These are phyloP conservation scores for Crocallis elinguaria DNA, from an alignment of 2,888 invertebrate genomes.

Conservation along the genomic window DNA sequence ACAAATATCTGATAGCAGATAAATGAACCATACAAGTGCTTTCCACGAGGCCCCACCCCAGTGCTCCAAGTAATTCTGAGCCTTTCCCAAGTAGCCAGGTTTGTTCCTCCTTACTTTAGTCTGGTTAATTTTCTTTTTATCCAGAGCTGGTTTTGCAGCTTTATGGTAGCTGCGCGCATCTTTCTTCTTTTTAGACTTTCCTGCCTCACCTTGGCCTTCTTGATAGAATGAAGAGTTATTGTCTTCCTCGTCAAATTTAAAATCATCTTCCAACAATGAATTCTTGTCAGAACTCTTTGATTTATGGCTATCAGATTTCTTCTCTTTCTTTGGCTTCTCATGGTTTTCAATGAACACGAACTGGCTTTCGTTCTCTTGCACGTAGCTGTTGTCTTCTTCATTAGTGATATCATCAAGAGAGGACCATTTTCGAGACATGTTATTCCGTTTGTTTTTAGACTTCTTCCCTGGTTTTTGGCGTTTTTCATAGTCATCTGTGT, in stretches of 20 bases:
- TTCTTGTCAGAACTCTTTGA: constrained; percentile 58
- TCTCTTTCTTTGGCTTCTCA: constrained; percentile 76
- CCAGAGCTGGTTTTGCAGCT: constrained; percentile 62
- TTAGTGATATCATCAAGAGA: constrained; percentile 83
- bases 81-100: constrained; percentile 73
- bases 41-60: constrained; percentile 85
- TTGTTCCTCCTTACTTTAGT: constrained; percentile 70
- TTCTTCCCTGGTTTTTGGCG: constrained; percentile 68
- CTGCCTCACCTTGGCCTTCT: constrained; percentile 64
- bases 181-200: constrained; percentile 77
- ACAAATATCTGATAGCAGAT: constrained; percentile 91
- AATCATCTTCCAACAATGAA: constrained; percentile 57
- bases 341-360: constrained; percentile 78
- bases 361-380: constrained; percentile 69
- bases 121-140: constrained; percentile 78
- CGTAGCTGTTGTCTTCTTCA: constrained; percentile 67
- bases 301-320: constrained; percentile 60
- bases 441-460: constrained; percentile 74
- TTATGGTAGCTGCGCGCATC: constrained; percentile 72
- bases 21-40: constrained; percentile 90
- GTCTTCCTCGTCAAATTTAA: constrained; percentile 66
- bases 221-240: constrained; percentile 66
- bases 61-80: constrained; percentile 76
- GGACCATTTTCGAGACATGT: constrained; percentile 84
- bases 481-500: constrained; percentile 73